Percentiles rank a stretch among this genome's conserved stretches.
Evolutionary conservation across 37 sponge, comb jelly and placozoan genomes (phyloP).

Genomic region (Geodia barretti): DNA sequence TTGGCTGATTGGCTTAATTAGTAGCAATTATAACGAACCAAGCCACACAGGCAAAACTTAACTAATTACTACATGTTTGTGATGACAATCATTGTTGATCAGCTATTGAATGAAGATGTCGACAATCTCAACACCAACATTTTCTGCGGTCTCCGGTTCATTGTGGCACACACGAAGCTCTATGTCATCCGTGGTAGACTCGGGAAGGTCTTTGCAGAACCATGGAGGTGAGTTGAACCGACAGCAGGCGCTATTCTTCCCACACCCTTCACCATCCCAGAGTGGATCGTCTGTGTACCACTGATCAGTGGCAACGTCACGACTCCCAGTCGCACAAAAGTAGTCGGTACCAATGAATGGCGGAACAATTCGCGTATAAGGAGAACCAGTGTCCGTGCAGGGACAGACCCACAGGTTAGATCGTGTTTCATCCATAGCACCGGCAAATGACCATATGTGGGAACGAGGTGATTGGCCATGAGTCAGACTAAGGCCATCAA

Average conservation of each 20-base stretch:
- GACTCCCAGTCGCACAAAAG: constrained; percentile 45
- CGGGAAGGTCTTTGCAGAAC: constrained; percentile 27
- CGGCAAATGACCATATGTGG: constrained; percentile 58
- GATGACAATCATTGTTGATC: background rate
- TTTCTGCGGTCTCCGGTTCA: background rate
- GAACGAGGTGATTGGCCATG: background rate
- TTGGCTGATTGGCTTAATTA: too few relatives aligned
- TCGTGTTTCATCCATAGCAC: constrained; percentile 22
- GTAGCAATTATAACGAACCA: too few relatives aligned
- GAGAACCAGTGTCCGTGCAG: constrained; percentile 1
- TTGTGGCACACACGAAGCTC: constrained; percentile 22
- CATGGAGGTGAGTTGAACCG: constrained; percentile 10
- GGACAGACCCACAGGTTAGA: constrained; percentile 9
- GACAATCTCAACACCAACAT: constrained; percentile 8
- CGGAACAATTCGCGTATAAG: constrained; percentile 1
- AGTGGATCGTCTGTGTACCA: constrained; percentile 31
- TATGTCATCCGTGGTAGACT: constrained; percentile 11
- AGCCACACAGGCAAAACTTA: background rate
- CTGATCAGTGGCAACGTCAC: background rate
- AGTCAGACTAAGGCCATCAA: constrained; percentile 32
- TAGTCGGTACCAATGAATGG: constrained; percentile 42
- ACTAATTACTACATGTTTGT: background rate
- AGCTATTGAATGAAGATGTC: constrained; percentile 21
- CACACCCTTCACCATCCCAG: constrained; percentile 43
- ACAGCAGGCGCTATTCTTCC: constrained; percentile 19